Evolutionary conservation across 2,797 vertebrate genomes (phyloP).

Genomic region (Sarcophilus harrisii): DNA sequence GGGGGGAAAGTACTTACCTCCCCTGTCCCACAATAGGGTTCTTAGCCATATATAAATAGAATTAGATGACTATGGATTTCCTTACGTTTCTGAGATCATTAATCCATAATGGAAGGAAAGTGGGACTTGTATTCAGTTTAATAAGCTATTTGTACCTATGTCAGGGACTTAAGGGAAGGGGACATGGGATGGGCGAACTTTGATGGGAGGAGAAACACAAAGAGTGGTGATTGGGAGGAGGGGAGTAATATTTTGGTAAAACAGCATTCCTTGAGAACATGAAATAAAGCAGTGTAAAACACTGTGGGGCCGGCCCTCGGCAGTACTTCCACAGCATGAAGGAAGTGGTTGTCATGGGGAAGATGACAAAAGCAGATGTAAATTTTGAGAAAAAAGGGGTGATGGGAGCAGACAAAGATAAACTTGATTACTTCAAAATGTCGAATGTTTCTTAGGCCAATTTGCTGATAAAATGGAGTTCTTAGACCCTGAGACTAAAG

Average conservation of each 20-base stretch:
- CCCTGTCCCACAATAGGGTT: background rate
- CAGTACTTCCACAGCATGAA: background rate
- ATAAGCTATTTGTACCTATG: background rate
- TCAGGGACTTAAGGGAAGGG: background rate
- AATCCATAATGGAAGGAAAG: background rate
- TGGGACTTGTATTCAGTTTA: background rate
- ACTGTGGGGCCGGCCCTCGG: background rate
- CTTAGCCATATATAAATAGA: background rate
- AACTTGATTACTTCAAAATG: background rate
- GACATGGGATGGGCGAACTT: background rate
- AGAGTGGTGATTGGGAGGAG: background rate
- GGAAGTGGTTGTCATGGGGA: background rate
- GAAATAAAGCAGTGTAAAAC: background rate
- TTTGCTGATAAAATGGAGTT: background rate
- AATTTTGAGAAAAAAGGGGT: background rate
- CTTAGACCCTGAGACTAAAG: background rate
- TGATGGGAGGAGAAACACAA: background rate
- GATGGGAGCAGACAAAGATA: background rate
- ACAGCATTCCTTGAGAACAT: background rate
- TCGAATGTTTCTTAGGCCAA: background rate
- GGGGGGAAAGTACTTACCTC: background rate
- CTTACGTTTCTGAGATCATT: background rate
- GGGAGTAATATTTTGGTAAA: background rate
- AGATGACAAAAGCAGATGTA: background rate
- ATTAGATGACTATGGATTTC: background rate